A percentile compares a stretch with the other conserved stretches of the same genome.
phyloP scores from a whole-genome alignment of 2,113 vertebrate genomes.

The Sturnus vulgaris region DNA sequence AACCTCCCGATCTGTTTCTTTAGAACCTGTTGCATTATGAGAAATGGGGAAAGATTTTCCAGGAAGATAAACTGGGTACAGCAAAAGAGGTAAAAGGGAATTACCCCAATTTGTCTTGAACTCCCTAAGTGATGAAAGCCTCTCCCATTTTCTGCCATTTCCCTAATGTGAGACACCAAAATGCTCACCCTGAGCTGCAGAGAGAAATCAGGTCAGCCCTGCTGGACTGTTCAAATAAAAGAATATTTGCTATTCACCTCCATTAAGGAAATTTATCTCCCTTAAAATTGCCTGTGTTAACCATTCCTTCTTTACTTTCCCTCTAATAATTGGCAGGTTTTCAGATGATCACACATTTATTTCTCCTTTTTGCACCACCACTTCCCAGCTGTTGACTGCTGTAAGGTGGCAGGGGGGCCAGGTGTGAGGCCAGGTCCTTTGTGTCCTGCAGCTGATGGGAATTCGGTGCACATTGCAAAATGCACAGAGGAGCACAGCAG shows the following conservation, averaged over 20 bases:
- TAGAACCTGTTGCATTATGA: not conserved
- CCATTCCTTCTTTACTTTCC: not conserved
- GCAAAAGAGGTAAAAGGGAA: not conserved
- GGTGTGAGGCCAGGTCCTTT: not conserved
- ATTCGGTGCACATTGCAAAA: not conserved
- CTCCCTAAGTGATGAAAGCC: not conserved
- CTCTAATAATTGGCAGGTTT: not conserved
- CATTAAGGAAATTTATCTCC: not conserved
- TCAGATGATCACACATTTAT: not conserved
- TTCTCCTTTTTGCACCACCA: not conserved
- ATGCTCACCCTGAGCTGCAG: not conserved
- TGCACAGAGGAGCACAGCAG: accelerated
- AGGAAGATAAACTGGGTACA: not conserved
- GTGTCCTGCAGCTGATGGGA: not conserved
- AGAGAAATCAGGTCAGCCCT: not conserved
- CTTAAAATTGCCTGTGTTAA: not conserved
- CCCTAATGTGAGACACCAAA: not conserved
- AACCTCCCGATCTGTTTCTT: not conserved
- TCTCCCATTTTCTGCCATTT: not conserved
- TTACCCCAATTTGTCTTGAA: too few species aligned
- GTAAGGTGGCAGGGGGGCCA: not conserved
- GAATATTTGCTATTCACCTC: not conserved
- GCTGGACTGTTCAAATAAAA: not conserved
- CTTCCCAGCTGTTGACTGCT: not conserved
- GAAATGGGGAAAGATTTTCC: not conserved